Base-by-base conservation (phyloP, 2,113 vertebrate species). In the Nematolebias whitei region DNA sequence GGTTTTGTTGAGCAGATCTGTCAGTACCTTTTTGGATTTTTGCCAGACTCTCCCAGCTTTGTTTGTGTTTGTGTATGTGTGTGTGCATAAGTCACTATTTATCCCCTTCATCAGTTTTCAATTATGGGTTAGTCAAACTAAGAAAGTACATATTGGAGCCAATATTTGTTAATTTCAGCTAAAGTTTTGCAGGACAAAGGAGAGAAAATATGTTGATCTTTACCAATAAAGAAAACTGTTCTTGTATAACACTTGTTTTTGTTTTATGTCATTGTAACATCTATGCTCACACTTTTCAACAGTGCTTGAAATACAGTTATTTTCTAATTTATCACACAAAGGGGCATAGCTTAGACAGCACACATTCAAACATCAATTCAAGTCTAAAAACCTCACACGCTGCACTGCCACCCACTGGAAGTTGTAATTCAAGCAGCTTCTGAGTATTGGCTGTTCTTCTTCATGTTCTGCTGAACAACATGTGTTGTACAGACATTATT, bases 11-110 rank as follows among this genome's bases (percentile, higher is more conserved):
- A 80, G 60, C 83, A 79, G 66, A 89, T 87, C 85, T 87, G 83
- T 87, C 85, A 87, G 70, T 77, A 74, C 75, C 77, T 83, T 79
- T 83, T 81, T 87, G 80, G 79, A 84, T 2, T 66, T 57, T 63
- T 63, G 72, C 83, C 79, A 86, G 56, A 54, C 50, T n/a, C 54
- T 70, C 41, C 23, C 63, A 50, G 32, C 43, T 59, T 9, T 40
- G 43, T 63, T 38, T 59, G 52, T 49, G 32, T 63, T 55, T 67
- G 67, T 52, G 71, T 55, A 63, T 49, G 41, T 57, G 53, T 49
- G 39, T 55, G 18, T 47, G 39, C 65, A 51, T 23, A 56, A 48
- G 47, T 71, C 53, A 55, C 55, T 58, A 52, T 78, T 54, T 71
- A 71, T 58, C 38, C 18, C 35, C 44, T 39, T 76, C 85, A 88